Evolutionary conservation across 2,113 vertebrate species (phyloP).

Genomic region (Martes martes): DNA sequence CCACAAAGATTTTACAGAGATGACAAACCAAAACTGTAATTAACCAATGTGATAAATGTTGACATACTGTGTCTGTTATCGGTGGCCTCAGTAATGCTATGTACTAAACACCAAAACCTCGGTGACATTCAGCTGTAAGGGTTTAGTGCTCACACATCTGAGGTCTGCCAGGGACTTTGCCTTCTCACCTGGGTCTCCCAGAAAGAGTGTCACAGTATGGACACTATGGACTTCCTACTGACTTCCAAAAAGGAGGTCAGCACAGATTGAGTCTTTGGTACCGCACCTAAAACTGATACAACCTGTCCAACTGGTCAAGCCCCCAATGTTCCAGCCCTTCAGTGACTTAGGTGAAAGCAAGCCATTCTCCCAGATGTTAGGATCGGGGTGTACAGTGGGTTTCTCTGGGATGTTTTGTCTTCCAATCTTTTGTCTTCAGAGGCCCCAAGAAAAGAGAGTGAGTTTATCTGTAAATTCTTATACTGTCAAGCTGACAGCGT

Average conservation of each 20-base stretch:
- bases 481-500: neutral
- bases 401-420: neutral
- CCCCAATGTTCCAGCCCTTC: neutral
- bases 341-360: neutral
- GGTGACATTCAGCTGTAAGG: neutral
- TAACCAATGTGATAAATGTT: neutral
- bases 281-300: neutral
- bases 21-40: neutral
- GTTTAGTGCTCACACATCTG: neutral
- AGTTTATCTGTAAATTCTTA: neutral
- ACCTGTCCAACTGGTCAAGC: fast-evolving
- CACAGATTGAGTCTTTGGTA: neutral
- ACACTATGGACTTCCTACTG: neutral
- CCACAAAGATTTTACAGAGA: neutral
- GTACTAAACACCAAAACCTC: neutral
- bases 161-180: neutral
- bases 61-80: neutral
- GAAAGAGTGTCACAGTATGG: neutral
- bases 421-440: neutral
- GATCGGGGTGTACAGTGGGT: fast-evolving
- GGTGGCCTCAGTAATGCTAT: neutral
- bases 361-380: neutral
- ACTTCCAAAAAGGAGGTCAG: neutral
- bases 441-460: neutral
- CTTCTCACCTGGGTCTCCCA: neutral